These are phyloP conservation scores for Drosophila mayaguana DNA, from an alignment of 2,888 invertebrate species.

Conservation along the genomic window DNA sequence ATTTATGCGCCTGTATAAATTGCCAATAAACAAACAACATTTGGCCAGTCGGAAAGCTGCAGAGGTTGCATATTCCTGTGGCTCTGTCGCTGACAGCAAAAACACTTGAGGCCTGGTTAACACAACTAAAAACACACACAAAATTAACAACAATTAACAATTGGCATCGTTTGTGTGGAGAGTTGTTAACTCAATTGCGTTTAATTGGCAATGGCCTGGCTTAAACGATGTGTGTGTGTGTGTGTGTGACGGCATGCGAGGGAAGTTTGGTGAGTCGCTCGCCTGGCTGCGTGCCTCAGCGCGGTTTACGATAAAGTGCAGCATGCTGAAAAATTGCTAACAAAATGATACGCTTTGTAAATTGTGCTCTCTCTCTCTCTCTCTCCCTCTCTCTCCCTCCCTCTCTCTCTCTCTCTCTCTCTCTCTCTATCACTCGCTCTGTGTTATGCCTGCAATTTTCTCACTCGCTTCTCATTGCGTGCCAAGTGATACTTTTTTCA, in stretches of 20 bases:
- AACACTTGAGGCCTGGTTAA: constrained; percentile 59
- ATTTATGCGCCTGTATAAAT: constrained; percentile 79
- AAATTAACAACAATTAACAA: constrained; percentile 70
- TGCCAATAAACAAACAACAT: constrained; percentile 74
- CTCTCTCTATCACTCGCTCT: neutral
- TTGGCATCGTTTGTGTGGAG: constrained; percentile 22
- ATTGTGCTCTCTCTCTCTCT: constrained; percentile 43
- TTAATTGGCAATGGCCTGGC: constrained; percentile 57
- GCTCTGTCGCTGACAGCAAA: constrained; percentile 31
- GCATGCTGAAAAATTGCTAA: constrained; percentile 80
- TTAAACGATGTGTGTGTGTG: constrained; percentile 14
- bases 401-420: neutral
- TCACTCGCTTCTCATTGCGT: constrained; percentile 78
- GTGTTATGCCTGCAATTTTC: constrained; percentile 59
- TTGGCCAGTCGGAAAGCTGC: constrained; percentile 55
- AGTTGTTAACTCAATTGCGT: constrained; percentile 63
- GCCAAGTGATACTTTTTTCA: constrained; percentile 76
- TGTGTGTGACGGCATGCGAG: constrained; percentile 35
- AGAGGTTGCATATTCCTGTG: constrained; percentile 56
- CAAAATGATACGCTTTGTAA: constrained; percentile 81
- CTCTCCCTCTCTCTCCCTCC: neutral
- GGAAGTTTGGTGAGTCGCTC: constrained; percentile 13
- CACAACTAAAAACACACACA: constrained; percentile 63
- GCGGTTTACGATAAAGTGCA: constrained; percentile 76
- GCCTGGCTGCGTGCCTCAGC: constrained; percentile 58